Evolutionary conservation across 1,140 invertebrate species (phyloP).

Genomic region (Acromyrmex charruanus): DNA sequence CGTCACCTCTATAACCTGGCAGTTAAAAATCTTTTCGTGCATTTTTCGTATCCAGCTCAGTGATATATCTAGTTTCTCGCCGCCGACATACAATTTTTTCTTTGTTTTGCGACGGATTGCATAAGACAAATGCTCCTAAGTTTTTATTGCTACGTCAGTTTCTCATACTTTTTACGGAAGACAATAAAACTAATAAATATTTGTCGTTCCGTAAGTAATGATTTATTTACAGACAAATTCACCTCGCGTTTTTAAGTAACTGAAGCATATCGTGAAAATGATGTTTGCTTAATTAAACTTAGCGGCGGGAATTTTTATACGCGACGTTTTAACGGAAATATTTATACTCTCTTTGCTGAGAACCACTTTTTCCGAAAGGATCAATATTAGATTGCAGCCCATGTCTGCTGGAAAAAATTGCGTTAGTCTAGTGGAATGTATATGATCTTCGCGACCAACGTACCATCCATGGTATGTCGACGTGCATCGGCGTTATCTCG

Average conservation of each 20-base stretch:
- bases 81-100: conserved; percentile 25
- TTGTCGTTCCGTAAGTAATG: not conserved
- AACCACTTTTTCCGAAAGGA: not conserved
- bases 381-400: not conserved
- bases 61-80: conserved; percentile 47
- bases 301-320: not conserved
- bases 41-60: conserved; percentile 35
- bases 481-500: conserved; percentile 8
- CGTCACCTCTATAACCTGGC: conserved; percentile 44
- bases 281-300: not conserved
- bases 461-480: not conserved
- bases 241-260: not conserved
- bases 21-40: conserved; percentile 52
- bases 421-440: conserved; percentile 5
- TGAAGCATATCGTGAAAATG: not conserved
- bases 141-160: conserved; percentile 24
- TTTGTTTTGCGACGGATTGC: conserved; percentile 43
- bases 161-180: conserved; percentile 18
- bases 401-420: not conserved
- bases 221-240: conserved; percentile 32
- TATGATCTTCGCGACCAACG: not conserved
- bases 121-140: conserved; percentile 32
- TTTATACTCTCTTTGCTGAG: not conserved
- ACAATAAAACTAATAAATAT: conserved; percentile 30
- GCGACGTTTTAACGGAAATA: conserved; percentile 1